Evolutionary conservation across 2,888 invertebrate species (phyloP).

Genomic region (Andrena fulva): DNA sequence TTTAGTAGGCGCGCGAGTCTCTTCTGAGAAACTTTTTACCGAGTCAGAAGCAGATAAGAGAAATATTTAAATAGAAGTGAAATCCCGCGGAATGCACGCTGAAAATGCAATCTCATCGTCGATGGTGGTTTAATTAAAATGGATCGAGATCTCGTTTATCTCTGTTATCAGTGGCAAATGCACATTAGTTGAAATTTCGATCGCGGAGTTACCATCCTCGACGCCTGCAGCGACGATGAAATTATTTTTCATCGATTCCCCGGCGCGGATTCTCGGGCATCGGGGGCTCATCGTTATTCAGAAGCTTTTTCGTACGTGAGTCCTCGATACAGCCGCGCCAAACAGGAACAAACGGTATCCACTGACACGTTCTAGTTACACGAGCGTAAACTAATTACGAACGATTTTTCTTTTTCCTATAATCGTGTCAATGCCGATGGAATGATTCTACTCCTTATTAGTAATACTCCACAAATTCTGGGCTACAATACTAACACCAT

Average conservation of each 20-base stretch:
- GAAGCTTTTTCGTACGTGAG: conserved; percentile 73
- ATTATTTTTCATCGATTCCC: neutral
- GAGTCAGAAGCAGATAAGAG: neutral
- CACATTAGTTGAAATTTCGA: neutral
- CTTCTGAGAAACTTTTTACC: neutral
- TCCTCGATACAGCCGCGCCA: conserved; percentile 64
- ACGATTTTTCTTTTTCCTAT: conserved; percentile 31
- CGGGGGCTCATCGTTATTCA: conserved; percentile 68
- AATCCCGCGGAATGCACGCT: neutral
- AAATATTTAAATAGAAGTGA: conserved; percentile 9
- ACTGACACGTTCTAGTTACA: conserved; percentile 53
- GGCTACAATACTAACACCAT: too few relatives aligned
- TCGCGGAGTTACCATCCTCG: neutral
- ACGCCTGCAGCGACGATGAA: neutral
- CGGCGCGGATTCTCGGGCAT: conserved; percentile 6
- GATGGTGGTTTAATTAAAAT: too few relatives aligned
- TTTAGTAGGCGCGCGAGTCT: neutral
- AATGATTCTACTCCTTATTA: neutral
- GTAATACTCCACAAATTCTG: too few relatives aligned
- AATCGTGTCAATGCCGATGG: conserved; percentile 17
- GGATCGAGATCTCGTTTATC: too few relatives aligned
- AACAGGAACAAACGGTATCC: conserved; percentile 74
- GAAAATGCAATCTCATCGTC: neutral
- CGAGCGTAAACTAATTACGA: conserved; percentile 54
- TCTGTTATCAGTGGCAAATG: too few relatives aligned